Base-by-base conservation (phyloP, 2,888 invertebrate genomes). In the Drosophila aldrichi region DNA sequence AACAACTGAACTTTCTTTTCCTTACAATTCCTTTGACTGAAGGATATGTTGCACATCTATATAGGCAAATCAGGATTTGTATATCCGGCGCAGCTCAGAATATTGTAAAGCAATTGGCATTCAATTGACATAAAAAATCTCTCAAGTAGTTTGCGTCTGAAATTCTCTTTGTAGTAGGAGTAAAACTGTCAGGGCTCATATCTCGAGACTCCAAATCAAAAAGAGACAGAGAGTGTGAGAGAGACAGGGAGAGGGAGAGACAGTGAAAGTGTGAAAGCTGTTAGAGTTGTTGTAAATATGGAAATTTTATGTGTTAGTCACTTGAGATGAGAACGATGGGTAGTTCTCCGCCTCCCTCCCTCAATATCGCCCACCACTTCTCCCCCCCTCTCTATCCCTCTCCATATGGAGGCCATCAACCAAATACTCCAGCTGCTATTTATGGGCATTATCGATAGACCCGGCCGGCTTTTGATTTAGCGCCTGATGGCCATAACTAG, bases 381-480 rank as follows among this genome's bases (percentile, higher is more conserved):
- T n/a, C 10, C 4, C 22, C 8, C 44, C 10, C 48, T 2, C 4
- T 25, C 44, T 18, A n/a, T 12, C 22, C n/a, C 14, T 4, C 10
- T 48, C n/a, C 1, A 4, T 2, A 9, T 16, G 46, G 4, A 8
- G 7, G 16, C 8, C 10, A 10, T 29, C 48, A 18, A 20, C 16
- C 20, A 34, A 20, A 34, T n/a, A 20, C n/a, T 32, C 12, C 9
- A 7, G 32, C 32, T 32, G 16, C 12, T 32, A 49, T 49, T 32
- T 49, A 48, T 48, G n/a, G 48, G 5, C n/a, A 48, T 48, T 48
- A 48, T 48, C 29, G 48, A 48, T 48, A 29, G 48, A 29, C 44
- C 54, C 79, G 60, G 51, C 67, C 68, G 68, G 59, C 38, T 60
- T 64, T 69, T 81, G 82, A 85, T 81, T 81, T 69, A 71, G 71